A percentile compares a stretch with the other conserved stretches of the same genome.
phyloP scores from a whole-genome alignment of 2,888 invertebrate species.

The Auanema freiburgensis region DNA sequence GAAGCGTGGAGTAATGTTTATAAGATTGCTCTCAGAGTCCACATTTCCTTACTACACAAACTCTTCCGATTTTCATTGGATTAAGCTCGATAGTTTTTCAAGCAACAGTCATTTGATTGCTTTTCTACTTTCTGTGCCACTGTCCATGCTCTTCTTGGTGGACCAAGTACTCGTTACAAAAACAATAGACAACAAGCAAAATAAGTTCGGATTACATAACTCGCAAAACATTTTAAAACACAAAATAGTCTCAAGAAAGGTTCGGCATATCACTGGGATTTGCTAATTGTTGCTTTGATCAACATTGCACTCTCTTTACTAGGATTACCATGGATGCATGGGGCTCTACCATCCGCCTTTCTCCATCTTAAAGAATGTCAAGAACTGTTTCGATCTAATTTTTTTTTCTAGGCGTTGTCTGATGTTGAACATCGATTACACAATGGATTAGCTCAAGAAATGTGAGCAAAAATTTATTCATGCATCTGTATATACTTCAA shows the following conservation, averaged over 20 bases:
- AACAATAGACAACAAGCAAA: constrained; percentile 71
- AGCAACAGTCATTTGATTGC: constrained; percentile 64
- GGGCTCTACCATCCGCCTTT: constrained; percentile 72
- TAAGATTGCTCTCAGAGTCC: not conserved
- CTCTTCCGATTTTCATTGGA: not conserved
- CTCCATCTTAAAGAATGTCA: constrained; percentile 67
- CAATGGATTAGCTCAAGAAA: constrained; percentile 72
- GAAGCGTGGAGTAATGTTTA: no score
- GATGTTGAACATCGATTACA: constrained; percentile 72
- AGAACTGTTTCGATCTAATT: constrained; percentile 53
- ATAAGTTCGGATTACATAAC: constrained; percentile 66
- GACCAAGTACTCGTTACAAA: constrained; percentile 73
- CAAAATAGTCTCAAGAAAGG: constrained; percentile 72
- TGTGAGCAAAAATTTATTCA: constrained; percentile 65
- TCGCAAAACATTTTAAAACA: not conserved
- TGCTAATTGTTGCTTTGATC: constrained; percentile 71
- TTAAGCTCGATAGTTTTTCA: not conserved
- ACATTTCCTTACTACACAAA: not conserved
- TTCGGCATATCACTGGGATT: constrained; percentile 71
- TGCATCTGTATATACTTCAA: not conserved
- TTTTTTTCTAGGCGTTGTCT: constrained; percentile 69
- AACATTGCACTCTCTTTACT: constrained; percentile 70
- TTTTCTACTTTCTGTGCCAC: constrained; percentile 70
- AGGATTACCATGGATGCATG: constrained; percentile 71
- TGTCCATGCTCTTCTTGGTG: constrained; percentile 73